phyloP scores from a whole-genome alignment of 2,888 invertebrate genomes.

The Trisateles emortualis region DNA sequence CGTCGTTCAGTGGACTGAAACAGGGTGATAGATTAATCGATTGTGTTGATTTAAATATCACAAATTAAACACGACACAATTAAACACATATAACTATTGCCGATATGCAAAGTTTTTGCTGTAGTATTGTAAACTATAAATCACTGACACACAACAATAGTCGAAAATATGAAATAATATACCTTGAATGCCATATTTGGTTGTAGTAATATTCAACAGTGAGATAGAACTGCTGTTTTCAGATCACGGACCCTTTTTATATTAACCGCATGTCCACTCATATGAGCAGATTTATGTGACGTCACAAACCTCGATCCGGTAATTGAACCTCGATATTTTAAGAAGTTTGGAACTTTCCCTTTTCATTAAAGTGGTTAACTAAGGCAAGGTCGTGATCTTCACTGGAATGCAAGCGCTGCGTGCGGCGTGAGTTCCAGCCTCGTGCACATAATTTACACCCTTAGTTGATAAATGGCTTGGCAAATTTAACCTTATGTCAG shows the following conservation, averaged over 20 bases:
- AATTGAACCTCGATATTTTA: conserved; percentile 60
- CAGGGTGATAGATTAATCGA: too few species aligned
- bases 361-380: conserved; percentile 66
- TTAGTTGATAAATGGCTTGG: too few species aligned
- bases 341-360: conserved; percentile 76
- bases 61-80: too few species aligned
- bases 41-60: too few species aligned
- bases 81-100: too few species aligned
- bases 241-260: conserved; percentile 66
- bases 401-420: conserved; percentile 51
- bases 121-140: too few species aligned
- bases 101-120: too few species aligned
- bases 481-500: too few species aligned
- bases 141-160: not conserved
- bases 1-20: too few species aligned
- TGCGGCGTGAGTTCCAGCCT: too few species aligned
- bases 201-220: conserved; percentile 59
- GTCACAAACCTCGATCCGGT: conserved; percentile 60
- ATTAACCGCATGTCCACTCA: conserved; percentile 56
- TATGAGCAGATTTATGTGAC: conserved; percentile 64
- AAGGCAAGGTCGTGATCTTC: conserved; percentile 70
- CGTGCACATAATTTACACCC: too few species aligned
- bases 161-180: conserved; percentile 21
- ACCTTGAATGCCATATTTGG: conserved; percentile 78
- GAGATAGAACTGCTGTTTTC: conserved; percentile 65